Evolutionary conservation across 2,113 vertebrate genomes (phyloP), one percentile per base, ranked within the genome.

Genomic region (Tragulus kanchil): DNA sequence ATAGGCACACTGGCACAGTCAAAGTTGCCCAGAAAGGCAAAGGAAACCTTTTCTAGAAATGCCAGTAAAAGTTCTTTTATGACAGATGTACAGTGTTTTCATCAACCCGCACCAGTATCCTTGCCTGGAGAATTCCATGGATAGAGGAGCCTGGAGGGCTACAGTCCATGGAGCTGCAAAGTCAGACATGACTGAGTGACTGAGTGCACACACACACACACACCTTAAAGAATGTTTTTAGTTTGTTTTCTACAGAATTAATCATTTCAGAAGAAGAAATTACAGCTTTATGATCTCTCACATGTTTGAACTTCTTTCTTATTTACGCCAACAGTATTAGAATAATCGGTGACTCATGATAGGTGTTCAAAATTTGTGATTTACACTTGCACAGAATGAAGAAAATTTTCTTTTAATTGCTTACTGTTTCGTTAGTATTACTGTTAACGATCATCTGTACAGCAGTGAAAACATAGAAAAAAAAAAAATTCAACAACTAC

Each of bases 331-430:
- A 73, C 21, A 8, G 3, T 71, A 21, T 85, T 84, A 78, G 26
- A 90, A 28, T 79, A 85, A 54, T 56, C 48, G 50, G 26, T 8
- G 19, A 52, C n/a, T 23, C 61, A 54, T 21, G 21, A 48, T 28
- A 79, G 31, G 71, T 90, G 85, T 85, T 71, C 54, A 62, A 69
- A 89, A 3, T 85, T 54, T 36, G 36, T 93, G 26, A 56, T 9
- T 95, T 90, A 90, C 73, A 58, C 45, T 85, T 90, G 21, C 10
- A 79, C 4, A 90, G 48, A 64, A 73, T 48, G n/a, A 90, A 83
- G 64, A 31, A 8, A 31, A 42, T 65, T 65, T 56, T 50, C 3
- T 83, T 88, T 65, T 56, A 85, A 42, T 64, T 52, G 77, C 4
- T 85, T 71, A 15, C 8, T 89, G 0, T 28, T 73, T 71, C 14